Percentiles rank a stretch among this genome's conserved stretches.
These are phyloP conservation scores for Philopedon plagiatum DNA, from an alignment of 2,888 invertebrate species.

Conservation along the genomic window DNA sequence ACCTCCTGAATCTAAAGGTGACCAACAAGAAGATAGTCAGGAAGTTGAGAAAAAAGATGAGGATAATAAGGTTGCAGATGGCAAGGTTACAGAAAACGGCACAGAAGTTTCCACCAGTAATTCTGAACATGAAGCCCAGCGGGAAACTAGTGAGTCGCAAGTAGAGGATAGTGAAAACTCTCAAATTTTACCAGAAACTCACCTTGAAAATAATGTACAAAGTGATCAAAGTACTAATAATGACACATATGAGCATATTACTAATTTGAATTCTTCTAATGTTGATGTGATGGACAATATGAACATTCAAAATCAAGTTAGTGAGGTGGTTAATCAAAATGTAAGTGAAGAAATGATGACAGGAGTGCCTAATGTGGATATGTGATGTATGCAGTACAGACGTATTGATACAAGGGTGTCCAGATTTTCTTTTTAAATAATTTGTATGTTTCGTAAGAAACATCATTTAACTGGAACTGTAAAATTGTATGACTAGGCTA, in stretches of 20 bases:
- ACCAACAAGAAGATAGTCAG: not conserved
- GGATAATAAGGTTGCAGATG: not conserved
- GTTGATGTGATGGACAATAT: not conserved
- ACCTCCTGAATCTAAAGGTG: slow-evolving; percentile 17
- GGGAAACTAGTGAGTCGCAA: not conserved
- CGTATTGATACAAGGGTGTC: slow-evolving; percentile 39
- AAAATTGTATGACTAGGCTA: not conserved
- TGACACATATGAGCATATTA: not conserved
- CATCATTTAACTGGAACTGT: slow-evolving; percentile 2
- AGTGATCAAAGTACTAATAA: slow-evolving; percentile 6
- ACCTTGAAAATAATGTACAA: not conserved
- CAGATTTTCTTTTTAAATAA: slow-evolving; percentile 24
- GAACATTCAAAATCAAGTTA: slow-evolving; percentile 3
- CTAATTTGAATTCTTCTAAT: slow-evolving; percentile 8
- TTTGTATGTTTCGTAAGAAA: not conserved
- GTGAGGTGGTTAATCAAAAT: slow-evolving; percentile 19
- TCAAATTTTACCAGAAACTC: not conserved
- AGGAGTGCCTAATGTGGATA: slow-evolving; percentile 10
- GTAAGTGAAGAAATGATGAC: slow-evolving; percentile 14
- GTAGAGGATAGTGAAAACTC: not conserved
- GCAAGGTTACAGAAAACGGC: not conserved
- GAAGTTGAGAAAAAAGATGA: slow-evolving; percentile 13
- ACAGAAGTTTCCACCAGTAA: not conserved
- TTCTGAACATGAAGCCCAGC: slow-evolving; percentile 1
- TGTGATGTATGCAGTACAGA: slow-evolving; percentile 38